Base-by-base conservation (phyloP, 2,113 vertebrate species). In the Raphicerus campestris region DNA sequence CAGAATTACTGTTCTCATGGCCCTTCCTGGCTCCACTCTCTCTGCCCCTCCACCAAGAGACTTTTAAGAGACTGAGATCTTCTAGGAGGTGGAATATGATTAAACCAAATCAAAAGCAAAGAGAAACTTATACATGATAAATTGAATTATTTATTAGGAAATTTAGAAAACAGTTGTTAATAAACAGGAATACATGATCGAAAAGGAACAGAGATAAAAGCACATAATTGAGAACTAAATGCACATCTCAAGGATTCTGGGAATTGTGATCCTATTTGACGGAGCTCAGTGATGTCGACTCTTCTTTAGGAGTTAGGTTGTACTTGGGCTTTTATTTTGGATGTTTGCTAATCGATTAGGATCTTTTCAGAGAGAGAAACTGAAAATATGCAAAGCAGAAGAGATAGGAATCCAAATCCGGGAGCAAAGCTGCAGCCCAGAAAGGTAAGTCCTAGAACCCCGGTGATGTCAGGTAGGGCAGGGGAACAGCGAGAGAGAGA, bases 131-230 rank as follows among this genome's bases (percentile, higher is more conserved):
- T 8, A 61, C 17, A n/a, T 51, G 45, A 63, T 32, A 28, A 4
- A 28, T 45, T 42, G 32, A 63, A 49, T 87, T 58, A 56, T 77
- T 94, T 92, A 88, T 90, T 93, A 77, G 42, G 30, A 90, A 61
- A 15, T 35, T 35, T 66, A 56, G 20, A 87, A n/a, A 70, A 45
- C 26, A 87, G 28, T 24, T 61, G n/a, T 66, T 26, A 51, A 78
- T 15, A 82, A 47, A 56, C 3, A 89, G 30, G 73, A 56, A 26
- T 53, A 32, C 3, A 39, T 17, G 24, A 5, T 2, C 9, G 53
- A 77, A 66, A 85, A 30, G 17, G 10, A 32, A 5, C 58, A 73
- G 42, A 73, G 49, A 77, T 16, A 19, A 81, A 86, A 89, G 26
- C 70, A 39, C 39, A n/a, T n/a, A 1, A 28, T 5, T 24, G 24